Evolutionary conservation across 2,113 vertebrate genomes (phyloP), one percentile per base, ranked within the genome.

Genomic region (Forbesichthys papilliferus): DNA sequence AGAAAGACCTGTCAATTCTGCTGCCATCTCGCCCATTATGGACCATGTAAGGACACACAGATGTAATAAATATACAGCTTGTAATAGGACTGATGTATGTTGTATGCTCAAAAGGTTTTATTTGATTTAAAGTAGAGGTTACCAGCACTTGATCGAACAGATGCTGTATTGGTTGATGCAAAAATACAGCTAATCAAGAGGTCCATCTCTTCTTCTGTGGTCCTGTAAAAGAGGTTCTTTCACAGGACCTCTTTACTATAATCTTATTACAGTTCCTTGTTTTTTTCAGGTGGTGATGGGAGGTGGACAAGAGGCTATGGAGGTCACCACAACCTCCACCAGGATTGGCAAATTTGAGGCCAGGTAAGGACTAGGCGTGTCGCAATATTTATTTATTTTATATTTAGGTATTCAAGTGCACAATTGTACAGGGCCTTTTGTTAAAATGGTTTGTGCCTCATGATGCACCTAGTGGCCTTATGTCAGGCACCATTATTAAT

Each of bases 311-410:
- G 98, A 99, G 79, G 98, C 98, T 86, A 99, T 98, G 98, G 98
- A 99, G 73, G 98, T 99, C 64, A 99, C 98, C 48, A 99, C 97
- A 0, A 99, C 98, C 20, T 99, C 98, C 68, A 98, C 96, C 65
- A 96, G 97, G 91, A 98, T 99, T 36, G 98, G 98, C 74, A 99
- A 98, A 83, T 99, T 99, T 56, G 97, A 99, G 82, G 98, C 97
- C 71, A 98, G 98, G 98, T 96, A 76, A 91, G 85, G 34, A 27
- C 27, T 27, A 27, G 27, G 27, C 2, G 27, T 27, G 27, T 27
- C 3, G 27, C 2, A 27, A 27, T 27, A 27, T 27, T 3, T 27
- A 27, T 27, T 27, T 27, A 27, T 27, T 27, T 27, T 27, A 3
- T 27, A 27, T 27, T 27, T 27, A 27, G 27, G 27, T 27, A 27